Base-by-base conservation (phyloP, 2,888 invertebrate species). In the Callosobruchus maculatus region DNA sequence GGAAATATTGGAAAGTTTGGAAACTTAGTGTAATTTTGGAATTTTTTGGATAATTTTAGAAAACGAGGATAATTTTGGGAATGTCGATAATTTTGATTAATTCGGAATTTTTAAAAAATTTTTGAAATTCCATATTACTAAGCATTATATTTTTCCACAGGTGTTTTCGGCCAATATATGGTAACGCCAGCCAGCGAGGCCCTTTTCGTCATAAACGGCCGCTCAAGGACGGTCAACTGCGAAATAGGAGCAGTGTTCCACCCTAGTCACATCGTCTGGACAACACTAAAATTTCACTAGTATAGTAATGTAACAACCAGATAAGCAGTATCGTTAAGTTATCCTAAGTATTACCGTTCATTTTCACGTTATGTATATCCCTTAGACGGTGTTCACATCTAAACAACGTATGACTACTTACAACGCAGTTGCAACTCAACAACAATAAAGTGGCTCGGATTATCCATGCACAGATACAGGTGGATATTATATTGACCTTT, bases 91-190 rank as follows among this genome's bases (percentile, higher is more conserved):
- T n/a, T n/a, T n/a, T n/a, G n/a, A n/a, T n/a, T n/a, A n/a, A n/a
- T n/a, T n/a, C n/a, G n/a, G n/a, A n/a, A n/a, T n/a, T n/a, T n/a
- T n/a, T n/a, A n/a, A n/a, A n/a, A n/a, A n/a, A n/a, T n/a, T n/a
- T n/a, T n/a, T n/a, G n/a, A n/a, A n/a, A n/a, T n/a, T n/a, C n/a
- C n/a, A n/a, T n/a, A n/a, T n/a, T n/a, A n/a, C n/a, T n/a, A n/a
- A n/a, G n/a, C n/a, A n/a, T n/a, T 26, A 7, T 7, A 4, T 26
- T 26, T 26, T 26, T 70, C 79, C 79, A 22, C 74, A 87, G 92
- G 93, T 75, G 88, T 92, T 71, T 93, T 93, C 85, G 93, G 93
- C 69, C 91, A 92, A 82, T 93, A 91, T 85, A 90, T 94, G 89
- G 92, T 93, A 76, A 92, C 93, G 67, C 92, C 93, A 0, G 91